These are phyloP conservation scores for Sebastiscus tertius DNA, from an alignment of 2,797 vertebrate species.

Conservation along the genomic window DNA sequence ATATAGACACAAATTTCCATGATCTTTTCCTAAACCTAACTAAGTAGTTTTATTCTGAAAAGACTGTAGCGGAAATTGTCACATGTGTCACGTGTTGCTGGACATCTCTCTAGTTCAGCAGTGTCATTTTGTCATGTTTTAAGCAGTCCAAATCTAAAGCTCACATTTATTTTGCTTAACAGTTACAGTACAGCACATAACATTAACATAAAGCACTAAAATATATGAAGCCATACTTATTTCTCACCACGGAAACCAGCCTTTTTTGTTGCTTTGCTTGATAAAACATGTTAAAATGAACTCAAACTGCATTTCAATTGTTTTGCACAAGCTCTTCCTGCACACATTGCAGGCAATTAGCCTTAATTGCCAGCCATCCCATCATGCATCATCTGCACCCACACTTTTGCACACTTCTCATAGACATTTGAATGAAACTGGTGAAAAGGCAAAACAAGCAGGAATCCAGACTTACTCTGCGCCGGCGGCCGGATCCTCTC, in stretches of 20 bases:
- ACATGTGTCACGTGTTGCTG: no score
- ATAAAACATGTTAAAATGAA: not conserved
- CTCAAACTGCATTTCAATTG: not conserved
- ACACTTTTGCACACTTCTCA: not conserved
- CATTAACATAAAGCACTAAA: not conserved
- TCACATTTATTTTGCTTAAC: not conserved
- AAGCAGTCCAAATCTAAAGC: not conserved
- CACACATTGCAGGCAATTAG: not conserved
- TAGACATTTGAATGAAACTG: not conserved
- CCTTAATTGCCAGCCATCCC: not conserved
- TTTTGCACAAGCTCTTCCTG: not conserved
- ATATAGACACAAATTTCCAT: no score
- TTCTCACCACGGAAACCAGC: not conserved
- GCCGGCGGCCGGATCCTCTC: slow-evolving; percentile 37
- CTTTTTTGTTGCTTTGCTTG: not conserved
- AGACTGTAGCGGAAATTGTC: no score
- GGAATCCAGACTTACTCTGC: slow-evolving; percentile 59
- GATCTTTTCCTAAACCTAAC: no score
- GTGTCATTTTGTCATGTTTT: no score
- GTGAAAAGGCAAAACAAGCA: slow-evolving; percentile 35
- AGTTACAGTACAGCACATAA: no score
- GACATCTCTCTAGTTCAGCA: no score
- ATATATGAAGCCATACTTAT: not conserved
- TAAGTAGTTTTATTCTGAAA: no score
- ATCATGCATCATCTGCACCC: not conserved